phyloP scores from a whole-genome alignment of 2,113 vertebrate species.

The Ctenodactylus gundi region DNA sequence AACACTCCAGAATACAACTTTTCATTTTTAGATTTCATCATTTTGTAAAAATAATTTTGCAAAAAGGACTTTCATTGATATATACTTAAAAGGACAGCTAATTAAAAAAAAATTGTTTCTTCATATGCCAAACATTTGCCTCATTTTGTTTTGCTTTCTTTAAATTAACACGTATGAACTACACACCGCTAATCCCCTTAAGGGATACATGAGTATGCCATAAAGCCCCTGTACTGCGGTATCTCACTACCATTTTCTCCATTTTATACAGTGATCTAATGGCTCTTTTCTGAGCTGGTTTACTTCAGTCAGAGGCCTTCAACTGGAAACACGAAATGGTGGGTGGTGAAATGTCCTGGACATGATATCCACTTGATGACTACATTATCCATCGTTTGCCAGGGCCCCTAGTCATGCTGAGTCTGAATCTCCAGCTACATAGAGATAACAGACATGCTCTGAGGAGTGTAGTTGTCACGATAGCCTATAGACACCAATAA shows the following conservation, averaged over 20 bases:
- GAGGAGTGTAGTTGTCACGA: not conserved
- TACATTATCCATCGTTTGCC: not conserved
- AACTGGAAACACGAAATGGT: not conserved
- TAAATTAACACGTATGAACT: not conserved
- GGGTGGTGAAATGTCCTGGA: not conserved
- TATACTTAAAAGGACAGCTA: not conserved
- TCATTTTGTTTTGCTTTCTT: not conserved
- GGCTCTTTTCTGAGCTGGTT: not conserved
- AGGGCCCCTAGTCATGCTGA: not conserved
- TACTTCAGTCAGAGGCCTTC: not conserved
- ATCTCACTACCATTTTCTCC: not conserved
- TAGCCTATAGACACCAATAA: not conserved
- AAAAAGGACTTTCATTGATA: not conserved
- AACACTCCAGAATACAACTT: not conserved
- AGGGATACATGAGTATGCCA: not conserved
- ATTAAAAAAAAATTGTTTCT: not conserved
- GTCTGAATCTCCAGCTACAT: not conserved
- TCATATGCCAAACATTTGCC: not conserved
- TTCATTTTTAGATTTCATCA: not conserved
- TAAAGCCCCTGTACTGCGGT: not conserved
- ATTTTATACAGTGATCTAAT: not conserved
- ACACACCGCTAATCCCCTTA: not conserved
- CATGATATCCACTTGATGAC: not conserved
- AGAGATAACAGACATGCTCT: not conserved
- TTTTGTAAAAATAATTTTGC: not conserved